Base-by-base conservation (phyloP, 2,888 invertebrate genomes). In the Agrotis clavis region DNA sequence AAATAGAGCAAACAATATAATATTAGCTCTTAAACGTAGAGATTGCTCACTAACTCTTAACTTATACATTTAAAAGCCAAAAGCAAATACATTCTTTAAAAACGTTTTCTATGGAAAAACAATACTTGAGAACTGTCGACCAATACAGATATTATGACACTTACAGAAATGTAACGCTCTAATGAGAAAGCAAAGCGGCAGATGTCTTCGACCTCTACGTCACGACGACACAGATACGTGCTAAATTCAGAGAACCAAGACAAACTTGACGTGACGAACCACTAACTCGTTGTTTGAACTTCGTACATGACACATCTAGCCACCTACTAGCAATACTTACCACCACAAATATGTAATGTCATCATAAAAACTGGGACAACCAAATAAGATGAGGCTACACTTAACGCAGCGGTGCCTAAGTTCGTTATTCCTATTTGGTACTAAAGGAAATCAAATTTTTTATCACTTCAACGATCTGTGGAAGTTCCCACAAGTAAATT, bases 81-180 rank as follows among this genome's bases (percentile, higher is more conserved):
- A 75, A 73, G 72, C 69, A 70, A 77, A 84, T 68, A 77, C 53
- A 67, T 68, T 65, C 51, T 69, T 81, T 68, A 48, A 67, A 63
- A 82, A 66, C 16, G 59, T 71, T 66, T 51, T 70, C 67, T 41
- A 16, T 18, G 6, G 41, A 53, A 61, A 78, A 61, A 84, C 70
- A 82, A 80, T 78, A 64, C 72, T 69, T 77, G 41, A 70, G 64
- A 75, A 79, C 54, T 62, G 67, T 79, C 69, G 56, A 64, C 78
- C 78, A 82, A 86, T 81, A 81, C 66, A 75, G 71, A 70, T 76
- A 69, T 80, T 84, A 79, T 84, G 79, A 85, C 79, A 87, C 79
- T 81, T 81, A 90, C 89, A 91, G 86, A 94, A 94, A 91, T 92
- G 92, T 94, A 92, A 94, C 92, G 93, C 91, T 94, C 95, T 95